Evolutionary conservation across 2,888 invertebrate species (phyloP).

Genomic region (Acleris cristana): DNA sequence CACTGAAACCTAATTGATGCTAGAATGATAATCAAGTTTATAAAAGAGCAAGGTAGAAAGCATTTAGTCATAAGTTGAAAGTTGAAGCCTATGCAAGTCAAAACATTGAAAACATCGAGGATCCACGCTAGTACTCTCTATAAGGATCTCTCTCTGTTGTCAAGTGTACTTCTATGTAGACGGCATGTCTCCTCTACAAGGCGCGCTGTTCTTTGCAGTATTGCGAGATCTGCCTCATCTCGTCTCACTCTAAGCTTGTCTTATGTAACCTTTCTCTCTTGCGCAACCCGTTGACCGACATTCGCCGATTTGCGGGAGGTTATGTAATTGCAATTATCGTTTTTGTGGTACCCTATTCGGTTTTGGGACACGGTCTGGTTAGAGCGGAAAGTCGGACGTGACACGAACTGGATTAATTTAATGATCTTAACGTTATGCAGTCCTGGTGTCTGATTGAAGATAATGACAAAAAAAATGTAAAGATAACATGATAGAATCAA

Average conservation of each 20-base stretch:
- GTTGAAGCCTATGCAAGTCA: too few relatives aligned
- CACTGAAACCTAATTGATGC: too few relatives aligned
- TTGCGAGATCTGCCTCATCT: constrained; percentile 73
- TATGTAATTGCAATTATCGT: constrained; percentile 67
- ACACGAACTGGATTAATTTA: constrained; percentile 22
- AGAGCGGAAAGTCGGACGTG: constrained; percentile 26
- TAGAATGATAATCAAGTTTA: too few relatives aligned
- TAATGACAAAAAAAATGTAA: not conserved
- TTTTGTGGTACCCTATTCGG: constrained; percentile 49
- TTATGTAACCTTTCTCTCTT: constrained; percentile 81
- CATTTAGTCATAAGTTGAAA: too few relatives aligned
- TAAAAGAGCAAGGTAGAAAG: too few relatives aligned
- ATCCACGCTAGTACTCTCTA: too few relatives aligned
- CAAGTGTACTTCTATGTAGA: constrained; percentile 35
- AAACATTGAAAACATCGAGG: too few relatives aligned
- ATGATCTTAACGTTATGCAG: constrained; percentile 6
- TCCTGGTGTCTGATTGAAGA: constrained; percentile 11
- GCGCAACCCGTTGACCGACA: constrained; percentile 77
- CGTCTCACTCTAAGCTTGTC: constrained; percentile 67
- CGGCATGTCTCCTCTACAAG: constrained; percentile 7
- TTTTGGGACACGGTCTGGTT: constrained; percentile 38
- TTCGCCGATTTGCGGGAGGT: constrained; percentile 63
- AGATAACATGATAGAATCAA: not conserved
- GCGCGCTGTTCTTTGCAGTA: constrained; percentile 50
- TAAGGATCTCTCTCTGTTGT: too few relatives aligned